Conservation (phyloP, 2,888 invertebrate species). For the Uloborus plumipes region DNA sequence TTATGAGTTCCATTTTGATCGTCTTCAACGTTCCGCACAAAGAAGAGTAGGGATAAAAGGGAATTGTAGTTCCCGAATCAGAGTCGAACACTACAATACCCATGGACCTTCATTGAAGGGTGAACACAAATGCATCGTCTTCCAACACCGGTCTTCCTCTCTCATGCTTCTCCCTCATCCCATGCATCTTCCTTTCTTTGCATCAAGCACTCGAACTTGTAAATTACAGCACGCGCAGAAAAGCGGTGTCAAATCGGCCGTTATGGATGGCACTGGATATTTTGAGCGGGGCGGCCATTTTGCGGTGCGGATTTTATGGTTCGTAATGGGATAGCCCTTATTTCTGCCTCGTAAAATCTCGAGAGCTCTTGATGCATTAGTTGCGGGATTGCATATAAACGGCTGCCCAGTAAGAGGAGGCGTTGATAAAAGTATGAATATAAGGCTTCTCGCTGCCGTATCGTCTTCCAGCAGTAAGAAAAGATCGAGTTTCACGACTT, state of each 20-base stretch:
- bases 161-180: too few species aligned
- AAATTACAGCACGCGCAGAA: constrained; percentile 34
- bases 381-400: too few species aligned
- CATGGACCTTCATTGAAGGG: neutral
- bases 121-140: too few species aligned
- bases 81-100: too few species aligned
- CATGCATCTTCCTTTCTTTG: too few species aligned
- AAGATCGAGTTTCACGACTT: neutral
- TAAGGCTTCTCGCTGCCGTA: neutral
- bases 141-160: too few species aligned
- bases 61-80: too few species aligned
- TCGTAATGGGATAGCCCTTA: constrained; percentile 21
- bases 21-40: too few species aligned
- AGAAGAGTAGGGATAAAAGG: too few species aligned
- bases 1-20: too few species aligned
- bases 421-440: too few species aligned
- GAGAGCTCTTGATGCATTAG: neutral
- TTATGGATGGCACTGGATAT: constrained; percentile 17
- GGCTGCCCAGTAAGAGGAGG: too few species aligned
- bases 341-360: constrained; percentile 25
- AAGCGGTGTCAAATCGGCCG: constrained; percentile 34
- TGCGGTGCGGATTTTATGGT: constrained; percentile 10
- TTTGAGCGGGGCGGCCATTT: constrained; percentile 39
- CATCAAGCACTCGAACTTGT: constrained; percentile 26
- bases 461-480: neutral